Conservation (phyloP, 2,888 invertebrate species). For the Eretmocerus hayati region DNA sequence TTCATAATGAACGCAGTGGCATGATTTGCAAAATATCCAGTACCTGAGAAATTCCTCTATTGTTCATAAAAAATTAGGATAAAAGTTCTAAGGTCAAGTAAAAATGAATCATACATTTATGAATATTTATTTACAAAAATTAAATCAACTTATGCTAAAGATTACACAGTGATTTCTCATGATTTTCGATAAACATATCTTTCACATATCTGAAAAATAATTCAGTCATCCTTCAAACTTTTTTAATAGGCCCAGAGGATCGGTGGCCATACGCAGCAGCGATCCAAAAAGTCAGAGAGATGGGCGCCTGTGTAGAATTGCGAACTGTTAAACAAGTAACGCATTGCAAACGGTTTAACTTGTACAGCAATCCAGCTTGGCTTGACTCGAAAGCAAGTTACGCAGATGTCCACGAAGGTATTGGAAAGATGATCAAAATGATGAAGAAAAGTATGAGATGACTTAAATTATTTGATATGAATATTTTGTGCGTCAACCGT, state of each 20-base stretch:
- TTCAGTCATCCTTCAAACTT: too few species aligned
- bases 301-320: conserved; percentile 47
- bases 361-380: conserved; percentile 54
- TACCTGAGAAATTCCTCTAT: too few species aligned
- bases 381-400: conserved; percentile 48
- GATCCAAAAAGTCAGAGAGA: conserved; percentile 45
- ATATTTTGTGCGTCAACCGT: too few species aligned
- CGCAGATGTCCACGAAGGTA: conserved; percentile 49
- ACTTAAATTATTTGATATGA: too few species aligned
- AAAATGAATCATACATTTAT: too few species aligned
- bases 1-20: too few species aligned
- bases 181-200: conserved; percentile 10
- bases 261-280: conserved; percentile 50
- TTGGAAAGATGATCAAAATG: conserved; percentile 46
- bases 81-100: too few species aligned
- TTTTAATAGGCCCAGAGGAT: conserved; percentile 36
- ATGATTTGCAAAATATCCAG: too few species aligned
- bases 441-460: too few species aligned
- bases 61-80: too few species aligned
- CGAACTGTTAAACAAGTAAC: conserved; percentile 45
- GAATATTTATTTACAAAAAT: conserved; percentile 21
- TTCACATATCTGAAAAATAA: not conserved
- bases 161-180: conserved; percentile 13
- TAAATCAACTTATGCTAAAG: conserved; percentile 17
- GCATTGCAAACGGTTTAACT: conserved; percentile 47